Base-by-base conservation (phyloP, 2,797 vertebrate species). In the Alca torda region DNA sequence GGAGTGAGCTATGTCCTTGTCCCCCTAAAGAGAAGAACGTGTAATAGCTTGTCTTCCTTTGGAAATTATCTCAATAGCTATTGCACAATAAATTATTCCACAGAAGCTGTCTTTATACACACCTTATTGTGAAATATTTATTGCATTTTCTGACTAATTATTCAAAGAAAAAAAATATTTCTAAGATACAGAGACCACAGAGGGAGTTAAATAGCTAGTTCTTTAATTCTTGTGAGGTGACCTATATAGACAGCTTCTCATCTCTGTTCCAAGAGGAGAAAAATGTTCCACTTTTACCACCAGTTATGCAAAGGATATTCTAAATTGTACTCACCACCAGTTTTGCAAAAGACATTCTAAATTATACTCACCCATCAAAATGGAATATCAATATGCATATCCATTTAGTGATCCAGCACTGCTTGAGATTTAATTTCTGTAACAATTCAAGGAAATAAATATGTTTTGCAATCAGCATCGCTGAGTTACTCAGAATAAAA, bases 401-500 rank as follows among this genome's bases (percentile, higher is more conserved):
- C 43, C 26, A 6, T 82, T 67, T 69, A 46, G 46, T 65, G 65
- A 59, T 57, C 54, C 56, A 57, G 4, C 53, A 37, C 24, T 82
- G 25, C 51, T 31, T 56, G 51, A 74, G 16, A 43, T 61, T 90
- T 74, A 13, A 88, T 82, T 95, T 81, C 64, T 8, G 3, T 90
- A 57, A 37, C 48, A 77, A 13, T 64, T 65, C 18, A 59, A 72
- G 72, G 37, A 94, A 89, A 57, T 68, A 82, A 88, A 72, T 45
- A 30, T 7, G 16, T 26, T 94, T 79, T 74, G 35, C 54, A 37
- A 74, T 87, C 63, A 51, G 19, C 0, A 0, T 28, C 0, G 0
- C 60, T 14, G 31, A 78, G 21, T 84, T 69, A 35, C 46, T 85
- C 54, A 70, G 57, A 86, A 68, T 74, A 57, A 87, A 87, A 64